Base-by-base conservation (phyloP, 2,113 vertebrate species). In the Poeciliopsis retropinna region DNA sequence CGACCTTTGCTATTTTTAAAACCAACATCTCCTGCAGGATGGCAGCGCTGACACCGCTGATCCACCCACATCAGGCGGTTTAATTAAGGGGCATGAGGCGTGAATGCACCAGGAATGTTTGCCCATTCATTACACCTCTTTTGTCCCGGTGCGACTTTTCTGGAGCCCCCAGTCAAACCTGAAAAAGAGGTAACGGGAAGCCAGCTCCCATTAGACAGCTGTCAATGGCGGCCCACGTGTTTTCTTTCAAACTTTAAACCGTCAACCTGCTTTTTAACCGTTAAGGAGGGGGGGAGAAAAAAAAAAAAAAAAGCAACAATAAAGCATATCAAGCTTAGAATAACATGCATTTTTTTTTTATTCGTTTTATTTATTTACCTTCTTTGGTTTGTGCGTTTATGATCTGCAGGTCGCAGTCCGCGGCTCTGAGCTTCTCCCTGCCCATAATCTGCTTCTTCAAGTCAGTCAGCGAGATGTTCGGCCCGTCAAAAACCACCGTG, bases 361-460 rank as follows among this genome's bases (percentile, higher is more conserved):
- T 25, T 9, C 10, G 1, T 3, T 1, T 11, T 14, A 28, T 19
- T 64, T 25, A 14, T 4, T 88, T 92, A 99, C 98, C 98, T 97
- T 99, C 95, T 90, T 98, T 97, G 80, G 95, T 98, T 91, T 99
- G 97, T 4, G 96, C 97, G 92, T 98, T 97, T 71, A 96, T 98
- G 86, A 99, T 97, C 93, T 97, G 97, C 86, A 99, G 95, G 92
- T 99, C 97, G 92, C 97, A 97, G 95, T 97, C 95, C 28, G 93
- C 95, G 41, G 96, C 96, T 93, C 97, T 94, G 84, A 99, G 96
- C 93, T 96, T 97, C 93, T 99, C 97, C 30, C 96, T 94, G 82
- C 93, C 94, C 97, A 99, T 98, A 84, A 99, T 99, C 94, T 96
- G 96, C 90, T 95, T 95, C 95, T 98, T 99, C 85, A 99, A 93